phyloP scores from a whole-genome alignment of 2,113 vertebrate genomes.

The Pteropus alecto region DNA sequence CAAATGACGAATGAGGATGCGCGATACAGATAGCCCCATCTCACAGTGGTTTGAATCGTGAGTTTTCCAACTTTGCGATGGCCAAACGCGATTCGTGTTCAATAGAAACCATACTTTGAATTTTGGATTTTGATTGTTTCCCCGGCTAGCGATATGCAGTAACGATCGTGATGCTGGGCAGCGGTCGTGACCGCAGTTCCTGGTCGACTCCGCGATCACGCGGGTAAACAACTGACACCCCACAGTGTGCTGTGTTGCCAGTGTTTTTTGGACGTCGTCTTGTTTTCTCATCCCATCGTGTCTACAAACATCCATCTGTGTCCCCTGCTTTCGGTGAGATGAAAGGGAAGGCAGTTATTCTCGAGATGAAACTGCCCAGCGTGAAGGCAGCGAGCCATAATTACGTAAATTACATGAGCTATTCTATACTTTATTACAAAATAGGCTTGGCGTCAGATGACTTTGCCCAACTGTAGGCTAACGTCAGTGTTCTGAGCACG shows the following conservation, averaged over 20 bases:
- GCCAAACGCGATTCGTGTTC: background rate
- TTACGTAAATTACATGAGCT: background rate
- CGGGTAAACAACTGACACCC: background rate
- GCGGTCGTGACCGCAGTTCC: background rate
- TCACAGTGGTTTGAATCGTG: background rate
- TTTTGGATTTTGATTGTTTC: background rate
- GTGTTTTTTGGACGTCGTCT: background rate
- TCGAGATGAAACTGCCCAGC: background rate
- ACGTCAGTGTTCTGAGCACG: too few relatives aligned
- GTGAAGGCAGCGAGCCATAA: background rate
- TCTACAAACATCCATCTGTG: background rate
- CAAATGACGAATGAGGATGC: fast-evolving
- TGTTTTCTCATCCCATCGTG: background rate
- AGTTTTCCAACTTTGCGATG: background rate
- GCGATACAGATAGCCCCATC: background rate
- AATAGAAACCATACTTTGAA: background rate
- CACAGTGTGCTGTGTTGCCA: background rate
- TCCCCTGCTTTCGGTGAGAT: background rate
- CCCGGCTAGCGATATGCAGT: too few relatives aligned
- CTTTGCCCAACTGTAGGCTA: background rate
- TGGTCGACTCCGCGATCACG: background rate
- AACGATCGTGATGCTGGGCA: too few relatives aligned
- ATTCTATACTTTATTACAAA: background rate
- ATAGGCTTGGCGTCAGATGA: background rate
- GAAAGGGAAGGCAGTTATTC: background rate